Evolutionary conservation across 2,888 invertebrate genomes (phyloP), one percentile per base, ranked within the genome.

Genomic region (Timema podura): DNA sequence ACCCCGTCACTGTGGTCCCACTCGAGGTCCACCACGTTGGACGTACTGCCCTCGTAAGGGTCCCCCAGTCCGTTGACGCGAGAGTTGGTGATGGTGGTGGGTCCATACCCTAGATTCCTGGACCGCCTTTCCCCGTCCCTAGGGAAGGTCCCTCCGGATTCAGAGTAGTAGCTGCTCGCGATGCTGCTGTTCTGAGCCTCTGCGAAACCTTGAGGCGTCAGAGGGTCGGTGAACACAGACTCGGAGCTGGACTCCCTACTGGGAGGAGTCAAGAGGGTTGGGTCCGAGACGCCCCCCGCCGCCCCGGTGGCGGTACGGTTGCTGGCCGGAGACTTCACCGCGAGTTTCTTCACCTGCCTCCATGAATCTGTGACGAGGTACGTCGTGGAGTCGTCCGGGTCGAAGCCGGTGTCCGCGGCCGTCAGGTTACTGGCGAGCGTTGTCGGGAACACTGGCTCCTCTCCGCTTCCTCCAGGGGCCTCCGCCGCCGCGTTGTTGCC

Each of bases 201-300:
- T n/a, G 73, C 68, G 51, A 70, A 70, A 11, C 85, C 84, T 78
- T 87, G 86, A 79, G 82, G 82, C 59, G 86, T 85, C 76, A 86
- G 83, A 9, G 91, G 88, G 81, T 91, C 91, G 76, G 91, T 90
- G 83, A 91, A 91, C 80, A 90, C 87, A 78, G 91, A 91, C 77
- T 88, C 88, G 73, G 86, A 87, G 80, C 89, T 90, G 74, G 89
- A 88, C 74, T 84, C 86, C 78, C 83, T 84, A 77, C 83, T 86
- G 75, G 70, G 73, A 47, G 73, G 73, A 57, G 71, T 70, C 10
- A 67, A 48, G 30, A 65, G 57, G 1, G 54, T 47, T 64, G 44
- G 61, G 44, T 61, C 30, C 30, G 30, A 30, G 30, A 30, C 30
- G 30, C 30, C 30, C 2, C 30, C 30, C 30, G 30, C 2, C 30